A percentile compares a stretch with the other conserved stretches of the same genome.
Conservation (phyloP, 2,797 vertebrate genomes). For the Eutrigla gurnardus region DNA sequence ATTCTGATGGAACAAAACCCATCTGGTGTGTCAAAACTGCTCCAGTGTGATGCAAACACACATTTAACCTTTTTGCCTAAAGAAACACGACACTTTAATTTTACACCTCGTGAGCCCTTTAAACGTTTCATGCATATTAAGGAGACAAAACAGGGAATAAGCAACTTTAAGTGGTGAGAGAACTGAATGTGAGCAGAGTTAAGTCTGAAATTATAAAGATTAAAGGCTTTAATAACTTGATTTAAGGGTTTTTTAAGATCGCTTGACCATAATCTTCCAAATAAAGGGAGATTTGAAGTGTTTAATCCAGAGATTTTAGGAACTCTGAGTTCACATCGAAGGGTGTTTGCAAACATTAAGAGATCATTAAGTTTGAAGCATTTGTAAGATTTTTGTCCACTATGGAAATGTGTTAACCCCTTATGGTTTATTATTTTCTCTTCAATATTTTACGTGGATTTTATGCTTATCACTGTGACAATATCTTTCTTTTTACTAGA, state of each 20-base stretch:
- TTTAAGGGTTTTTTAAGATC: background rate
- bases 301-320: constrained; percentile 20
- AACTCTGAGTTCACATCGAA: background rate
- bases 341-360: constrained; percentile 19
- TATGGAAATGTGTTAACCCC: no score
- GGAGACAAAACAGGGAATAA: background rate
- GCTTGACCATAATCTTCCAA: constrained; percentile 13
- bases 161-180: background rate
- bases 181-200: background rate
- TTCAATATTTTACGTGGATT: background rate
- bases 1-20: fast-evolving
- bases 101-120: background rate
- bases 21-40: background rate
- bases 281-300: constrained; percentile 10
- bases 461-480: background rate
- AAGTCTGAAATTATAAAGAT: background rate
- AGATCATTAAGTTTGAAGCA: background rate
- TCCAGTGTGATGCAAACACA: background rate
- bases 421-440: background rate
- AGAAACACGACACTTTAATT: background rate
- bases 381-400: background rate
- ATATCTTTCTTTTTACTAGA: background rate
- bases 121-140: background rate
- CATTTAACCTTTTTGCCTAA: constrained; percentile 13
- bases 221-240: background rate